Evolutionary conservation across 1,140 invertebrate genomes (phyloP), one percentile per base, ranked within the genome.

Genomic region (Latrodectus geometricus): DNA sequence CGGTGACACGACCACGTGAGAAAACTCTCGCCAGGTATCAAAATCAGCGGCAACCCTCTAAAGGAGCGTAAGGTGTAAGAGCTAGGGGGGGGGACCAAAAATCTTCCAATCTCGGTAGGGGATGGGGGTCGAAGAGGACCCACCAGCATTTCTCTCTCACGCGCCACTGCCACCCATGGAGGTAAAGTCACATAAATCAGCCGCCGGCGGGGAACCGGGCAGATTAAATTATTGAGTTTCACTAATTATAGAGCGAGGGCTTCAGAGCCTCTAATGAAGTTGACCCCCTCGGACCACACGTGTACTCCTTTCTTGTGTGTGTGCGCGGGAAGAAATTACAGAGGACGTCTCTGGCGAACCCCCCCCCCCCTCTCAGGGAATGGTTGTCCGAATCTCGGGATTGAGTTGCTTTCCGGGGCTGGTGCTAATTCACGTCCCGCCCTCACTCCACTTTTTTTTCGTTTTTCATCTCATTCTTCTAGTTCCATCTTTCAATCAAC

Each of bases 191-290:
- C 75, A 86, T 86, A 86, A 86, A 86, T 86, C 83, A 86, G 76
- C 83, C 83, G 73, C 21, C 74, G 83, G 83, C 74, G 66, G 23
- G 21, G n/a, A 73, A 73, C 68, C 50, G 83, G 54, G 66, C 74
- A 86, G 83, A 86, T 86, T 86, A 86, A 86, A 86, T 86, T 86
- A 86, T 86, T 86, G 83, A 86, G 83, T 76, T 70, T 86, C 83
- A 56, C 76, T 86, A 86, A 86, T 86, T 86, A 78, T 86, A 86
- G 83, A 86, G 73, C 83, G 21, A 75, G 72, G 83, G 74, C 83
- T 66, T 61, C 83, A 78, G 7, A 69, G 35, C 48, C 75, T 72
- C 83, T 86, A 86, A 86, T 86, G 83, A 86, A 86, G 83, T 86
- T 86, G 83, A 86, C 83, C 83, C 70, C 83, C 48, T 78, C 56